These are phyloP conservation scores for Halichoeres trimaculatus DNA, from an alignment of 2,113 vertebrate genomes.

Conservation along the genomic window DNA sequence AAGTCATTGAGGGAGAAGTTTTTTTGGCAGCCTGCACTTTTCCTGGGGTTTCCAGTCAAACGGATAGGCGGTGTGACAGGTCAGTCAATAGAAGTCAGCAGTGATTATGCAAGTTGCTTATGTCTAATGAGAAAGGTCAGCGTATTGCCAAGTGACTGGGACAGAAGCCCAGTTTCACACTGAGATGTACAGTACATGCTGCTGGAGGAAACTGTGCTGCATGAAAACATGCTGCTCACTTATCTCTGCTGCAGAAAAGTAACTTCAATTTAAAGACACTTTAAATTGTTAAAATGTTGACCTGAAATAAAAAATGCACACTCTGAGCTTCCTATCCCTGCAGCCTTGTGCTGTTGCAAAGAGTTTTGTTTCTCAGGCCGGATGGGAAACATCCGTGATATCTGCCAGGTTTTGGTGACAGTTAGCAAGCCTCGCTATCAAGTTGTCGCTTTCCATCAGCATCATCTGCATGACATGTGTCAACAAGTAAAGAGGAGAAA, in stretches of 20 bases:
- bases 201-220: constrained; percentile 33
- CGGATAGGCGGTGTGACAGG: constrained; percentile 68
- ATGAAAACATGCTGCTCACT: constrained; percentile 33
- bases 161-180: constrained; percentile 68
- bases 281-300: constrained; percentile 40
- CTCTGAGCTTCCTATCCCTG: constrained; percentile 20
- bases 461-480: neutral
- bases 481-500: neutral
- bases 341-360: constrained; percentile 3
- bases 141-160: constrained; percentile 73
- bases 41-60: constrained; percentile 61
- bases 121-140: constrained; percentile 78
- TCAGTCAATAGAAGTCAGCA: constrained; percentile 81
- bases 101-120: constrained; percentile 83
- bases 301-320: constrained; percentile 13
- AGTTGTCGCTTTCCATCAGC: constrained; percentile 26
- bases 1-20: constrained; percentile 58
- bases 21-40: constrained; percentile 63
- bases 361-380: neutral
- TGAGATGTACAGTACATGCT: constrained; percentile 58
- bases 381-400: neutral
- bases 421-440: neutral
- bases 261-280: neutral
- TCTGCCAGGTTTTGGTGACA: neutral
- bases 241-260: constrained; percentile 11